Conservation (phyloP, 2,888 invertebrate species). For the Tupiocoris notatus region DNA sequence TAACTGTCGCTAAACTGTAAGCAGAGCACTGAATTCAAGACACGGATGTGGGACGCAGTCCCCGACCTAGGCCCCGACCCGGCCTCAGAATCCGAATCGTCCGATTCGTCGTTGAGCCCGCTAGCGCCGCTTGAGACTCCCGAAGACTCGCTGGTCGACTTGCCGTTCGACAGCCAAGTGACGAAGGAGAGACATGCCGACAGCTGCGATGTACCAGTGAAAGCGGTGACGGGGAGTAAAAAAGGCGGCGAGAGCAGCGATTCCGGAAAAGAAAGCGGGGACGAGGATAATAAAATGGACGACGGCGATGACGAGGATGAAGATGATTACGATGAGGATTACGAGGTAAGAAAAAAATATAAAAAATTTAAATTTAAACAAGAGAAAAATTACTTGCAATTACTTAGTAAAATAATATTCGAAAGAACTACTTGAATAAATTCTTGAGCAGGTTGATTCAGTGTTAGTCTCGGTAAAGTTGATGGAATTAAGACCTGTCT, state of each 20-base stretch:
- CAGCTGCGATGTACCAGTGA: neutral
- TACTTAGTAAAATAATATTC: too few relatives aligned
- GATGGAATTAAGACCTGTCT: too few relatives aligned
- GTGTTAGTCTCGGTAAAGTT: too few relatives aligned
- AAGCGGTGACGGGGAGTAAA: conserved; percentile 19
- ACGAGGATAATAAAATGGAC: conserved; percentile 47
- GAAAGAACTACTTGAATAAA: too few relatives aligned
- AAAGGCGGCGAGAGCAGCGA: conserved; percentile 40
- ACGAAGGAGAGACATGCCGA: conserved; percentile 7
- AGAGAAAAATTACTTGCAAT: too few relatives aligned
- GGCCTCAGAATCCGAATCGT: conserved; percentile 31
- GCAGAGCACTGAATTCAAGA: neutral
- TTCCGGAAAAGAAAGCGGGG: conserved; percentile 36
- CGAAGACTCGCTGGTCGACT: conserved; percentile 30
- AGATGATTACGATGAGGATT: conserved; percentile 13
- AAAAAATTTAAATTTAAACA: too few relatives aligned
- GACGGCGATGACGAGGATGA: conserved; percentile 38
- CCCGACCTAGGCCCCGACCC: conserved; percentile 35
- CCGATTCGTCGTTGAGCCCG: conserved; percentile 41
- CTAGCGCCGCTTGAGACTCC: conserved; percentile 42
- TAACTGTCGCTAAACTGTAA: too few relatives aligned
- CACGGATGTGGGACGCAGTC: conserved; percentile 36
- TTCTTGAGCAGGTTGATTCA: too few relatives aligned
- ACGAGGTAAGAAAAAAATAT: neutral
- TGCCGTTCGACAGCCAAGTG: neutral